Base-by-base conservation (phyloP, 2,113 vertebrate species). In the Kryptolebias marmoratus region DNA sequence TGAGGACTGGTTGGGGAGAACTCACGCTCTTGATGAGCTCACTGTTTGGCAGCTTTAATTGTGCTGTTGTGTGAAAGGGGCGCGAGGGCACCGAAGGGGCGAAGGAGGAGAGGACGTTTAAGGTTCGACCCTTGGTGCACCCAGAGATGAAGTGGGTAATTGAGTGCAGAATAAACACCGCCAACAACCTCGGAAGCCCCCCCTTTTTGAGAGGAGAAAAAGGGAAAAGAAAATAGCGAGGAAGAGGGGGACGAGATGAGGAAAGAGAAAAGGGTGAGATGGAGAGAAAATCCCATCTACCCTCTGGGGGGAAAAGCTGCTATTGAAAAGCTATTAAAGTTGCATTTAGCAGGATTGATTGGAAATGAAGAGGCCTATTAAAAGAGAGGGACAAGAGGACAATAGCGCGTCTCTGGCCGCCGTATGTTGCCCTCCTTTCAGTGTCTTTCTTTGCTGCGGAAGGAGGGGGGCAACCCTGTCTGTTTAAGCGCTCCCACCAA, bases 321-420 rank as follows among this genome's bases (percentile, higher is more conserved):
- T 94, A 94, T 94, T 94, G 93, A 94, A 94, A 93, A 93, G 91
- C 93, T 94, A 94, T 94, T 94, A 94, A 94, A 94, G 92, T 93
- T 93, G 92, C 93, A 94, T 94, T 94, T 94, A 93, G 92, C 91
- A 91, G 93, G 93, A 93, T 94, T 94, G 93, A 94, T 94, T 94
- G 90, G 93, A 93, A 94, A 94, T 93, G 92, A 94, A 94, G 93
- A 94, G 92, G 92, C 92, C 92, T 93, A 93, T 94, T 94, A 93
- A 94, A 93, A 89, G 82, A 88, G 84, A 90, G 90, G 90, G 92
- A 94, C 92, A 93, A 91, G 88, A 73, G 91, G 92, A 94, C 94
- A 94, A 94, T 92, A 89, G 91, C 69, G 69, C 45, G 82, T 91
- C 90, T 93, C 93, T 93, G 92, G 91, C 88, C 91, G 54, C 93